Base-by-base conservation (phyloP, 2,888 invertebrate species). In the Myopa tessellatipennis region DNA sequence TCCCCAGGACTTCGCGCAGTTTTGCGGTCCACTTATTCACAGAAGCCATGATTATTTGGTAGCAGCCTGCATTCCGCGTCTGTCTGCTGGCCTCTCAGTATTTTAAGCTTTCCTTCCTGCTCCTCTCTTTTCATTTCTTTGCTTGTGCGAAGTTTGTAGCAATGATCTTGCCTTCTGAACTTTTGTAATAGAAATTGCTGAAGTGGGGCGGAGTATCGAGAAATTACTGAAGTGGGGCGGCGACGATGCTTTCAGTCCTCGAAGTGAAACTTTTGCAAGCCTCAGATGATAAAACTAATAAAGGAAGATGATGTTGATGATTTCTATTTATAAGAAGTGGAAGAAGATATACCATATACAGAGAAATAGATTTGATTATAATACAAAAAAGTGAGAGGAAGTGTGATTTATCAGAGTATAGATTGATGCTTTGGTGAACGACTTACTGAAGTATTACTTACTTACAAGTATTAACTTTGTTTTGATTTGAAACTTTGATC, bases 171-270 rank as follows among this genome's bases (percentile, higher is more conserved):
- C 69, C 45, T 69, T 58, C 18, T 40, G 26, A 75, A 75, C 68
- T 75, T 75, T 75, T 58, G 26, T 58, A 68, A 75, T 75, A 75
- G 69, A 75, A 75, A 75, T 75, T 58, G 69, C 75, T 75, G 60
- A n/a, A 38, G 50, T 34, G 16, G 26, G 55, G 16, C 3, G 55
- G 10, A n/a, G n/a, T n/a, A n/a, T n/a, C n/a, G n/a, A 75, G 69
- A 75, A 75, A 75, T 75, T 58, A 75, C 75, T 75, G 60, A n/a
- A 38, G 50, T 34, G 16, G 26, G 55, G 16, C 3, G 55, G 10
- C 55, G 55, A 6, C 3, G n/a, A 18, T 12, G 26, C 50, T 50
- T 70, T 70, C 34, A 52, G 10, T 55, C 26, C 55, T 70, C 36
- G 16, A 50, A 12, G 74, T 4, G 40, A 74, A 75, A 75, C 58